These are phyloP conservation scores for Ctenicera cuprea DNA, from an alignment of 2,888 invertebrate genomes.

Conservation along the genomic window DNA sequence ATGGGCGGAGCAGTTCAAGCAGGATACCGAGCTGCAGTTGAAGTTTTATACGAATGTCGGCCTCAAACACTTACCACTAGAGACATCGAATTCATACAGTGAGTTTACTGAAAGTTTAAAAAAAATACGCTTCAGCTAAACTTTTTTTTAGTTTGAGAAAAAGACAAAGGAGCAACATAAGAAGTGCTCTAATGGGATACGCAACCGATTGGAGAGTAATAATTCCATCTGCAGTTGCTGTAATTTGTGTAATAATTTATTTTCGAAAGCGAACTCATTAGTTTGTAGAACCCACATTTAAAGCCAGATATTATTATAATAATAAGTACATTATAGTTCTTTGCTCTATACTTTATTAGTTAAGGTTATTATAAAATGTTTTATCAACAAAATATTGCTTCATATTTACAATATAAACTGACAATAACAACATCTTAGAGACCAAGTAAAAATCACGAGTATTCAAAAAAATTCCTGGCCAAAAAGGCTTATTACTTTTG, in stretches of 20 bases:
- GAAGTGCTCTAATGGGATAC: not conserved
- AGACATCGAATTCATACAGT: conserved; percentile 52
- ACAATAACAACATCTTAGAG: not conserved
- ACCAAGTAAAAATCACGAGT: not conserved
- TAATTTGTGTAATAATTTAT: not conserved
- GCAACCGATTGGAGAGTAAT: conserved; percentile 7
- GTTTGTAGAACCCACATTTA: not conserved
- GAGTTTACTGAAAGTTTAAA: not conserved
- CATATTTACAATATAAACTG: not conserved
- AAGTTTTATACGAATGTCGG: conserved; percentile 62
- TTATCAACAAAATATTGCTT: not conserved
- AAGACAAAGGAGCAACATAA: not conserved
- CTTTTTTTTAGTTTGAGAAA: not conserved
- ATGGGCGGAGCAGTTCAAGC: conserved; percentile 64
- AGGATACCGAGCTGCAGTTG: conserved; percentile 63
- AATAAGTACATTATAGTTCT: not conserved
- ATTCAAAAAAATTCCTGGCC: too few relatives aligned
- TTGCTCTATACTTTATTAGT: not conserved
- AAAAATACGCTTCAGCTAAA: not conserved
- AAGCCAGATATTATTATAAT: not conserved
- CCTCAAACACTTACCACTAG: conserved; percentile 59
- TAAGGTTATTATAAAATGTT: not conserved
- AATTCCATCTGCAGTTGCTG: not conserved
- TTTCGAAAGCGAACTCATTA: too few relatives aligned
- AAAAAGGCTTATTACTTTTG: too few relatives aligned